These are phyloP conservation scores for Hermetia illucens DNA, from an alignment of 1,140 invertebrate species.

Conservation along the genomic window DNA sequence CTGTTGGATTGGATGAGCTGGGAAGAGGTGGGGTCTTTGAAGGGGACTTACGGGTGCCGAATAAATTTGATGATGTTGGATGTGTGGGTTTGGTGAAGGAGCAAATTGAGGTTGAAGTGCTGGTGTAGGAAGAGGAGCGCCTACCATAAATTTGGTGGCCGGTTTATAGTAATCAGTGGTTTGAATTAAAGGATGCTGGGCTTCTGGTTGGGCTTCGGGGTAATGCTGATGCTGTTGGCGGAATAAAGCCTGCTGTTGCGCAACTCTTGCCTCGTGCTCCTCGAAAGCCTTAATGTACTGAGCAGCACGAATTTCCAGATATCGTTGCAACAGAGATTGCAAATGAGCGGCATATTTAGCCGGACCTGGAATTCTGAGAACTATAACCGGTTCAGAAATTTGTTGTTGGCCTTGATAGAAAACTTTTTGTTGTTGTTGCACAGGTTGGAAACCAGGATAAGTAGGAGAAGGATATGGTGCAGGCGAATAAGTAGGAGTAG, in stretches of 20 bases:
- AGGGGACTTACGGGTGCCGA: not conserved
- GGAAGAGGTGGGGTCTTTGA: no score
- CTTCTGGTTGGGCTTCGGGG: no score
- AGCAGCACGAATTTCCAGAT: constrained; percentile 26
- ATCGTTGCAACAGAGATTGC: constrained; percentile 26
- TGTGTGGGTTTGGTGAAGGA: not conserved
- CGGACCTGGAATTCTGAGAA: constrained; percentile 25
- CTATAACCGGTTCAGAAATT: constrained; percentile 28
- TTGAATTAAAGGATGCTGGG: no score
- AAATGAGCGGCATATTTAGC: constrained; percentile 28
- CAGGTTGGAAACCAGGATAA: no score
- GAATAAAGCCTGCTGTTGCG: constrained; percentile 13
- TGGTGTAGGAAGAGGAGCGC: constrained; percentile 7
- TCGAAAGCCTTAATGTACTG: constrained; percentile 24
- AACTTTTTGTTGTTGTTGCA: constrained; percentile 1
- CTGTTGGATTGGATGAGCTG: no score
- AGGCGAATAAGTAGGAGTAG: no score
- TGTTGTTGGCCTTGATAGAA: not conserved
- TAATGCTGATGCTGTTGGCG: constrained; percentile 7
- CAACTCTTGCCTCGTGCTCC: constrained; percentile 19
- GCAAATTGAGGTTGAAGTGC: constrained; percentile 6
- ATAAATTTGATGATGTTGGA: constrained; percentile 1
- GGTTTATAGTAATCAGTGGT: constrained; percentile 5
- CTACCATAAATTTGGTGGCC: constrained; percentile 3
- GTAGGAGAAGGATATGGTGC: no score